phyloP scores from a whole-genome alignment of 2,113 vertebrate genomes.

The Salvator merianae region DNA sequence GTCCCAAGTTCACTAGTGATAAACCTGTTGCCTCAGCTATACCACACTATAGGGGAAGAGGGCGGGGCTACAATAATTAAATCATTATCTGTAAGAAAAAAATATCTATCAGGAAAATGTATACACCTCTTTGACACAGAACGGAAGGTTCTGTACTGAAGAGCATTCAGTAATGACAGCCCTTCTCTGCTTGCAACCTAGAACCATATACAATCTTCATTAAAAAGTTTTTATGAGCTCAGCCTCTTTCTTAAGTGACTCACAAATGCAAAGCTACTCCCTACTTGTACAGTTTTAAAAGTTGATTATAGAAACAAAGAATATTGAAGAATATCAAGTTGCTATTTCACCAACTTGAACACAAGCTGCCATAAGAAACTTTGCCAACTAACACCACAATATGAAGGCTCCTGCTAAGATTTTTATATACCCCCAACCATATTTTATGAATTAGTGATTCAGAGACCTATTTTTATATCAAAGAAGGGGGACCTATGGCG shows the following conservation, averaged over 20 bases:
- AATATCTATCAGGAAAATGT: too few relatives aligned
- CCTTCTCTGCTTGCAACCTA: neutral
- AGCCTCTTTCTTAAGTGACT: constrained; percentile 7
- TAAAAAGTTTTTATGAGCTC: neutral
- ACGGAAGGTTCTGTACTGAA: neutral
- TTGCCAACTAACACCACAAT: neutral
- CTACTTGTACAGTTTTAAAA: fast-evolving
- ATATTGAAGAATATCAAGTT: too few relatives aligned
- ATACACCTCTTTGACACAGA: neutral
- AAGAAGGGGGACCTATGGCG: too few relatives aligned
- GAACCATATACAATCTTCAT: too few relatives aligned
- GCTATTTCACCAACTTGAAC: neutral
- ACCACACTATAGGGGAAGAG: neutral
- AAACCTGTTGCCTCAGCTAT: neutral
- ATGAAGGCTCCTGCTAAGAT: neutral
- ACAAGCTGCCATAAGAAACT: neutral
- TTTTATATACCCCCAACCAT: neutral
- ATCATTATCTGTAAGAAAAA: too few relatives aligned
- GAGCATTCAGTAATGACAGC: neutral
- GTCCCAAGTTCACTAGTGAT: neutral
- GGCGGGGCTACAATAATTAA: too few relatives aligned
- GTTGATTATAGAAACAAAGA: too few relatives aligned
- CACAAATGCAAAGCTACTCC: neutral
- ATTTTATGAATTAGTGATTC: too few relatives aligned
- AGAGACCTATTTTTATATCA: too few relatives aligned